phyloP scores from a whole-genome alignment of 2,113 vertebrate species.

The Cichladusa arquata region DNA sequence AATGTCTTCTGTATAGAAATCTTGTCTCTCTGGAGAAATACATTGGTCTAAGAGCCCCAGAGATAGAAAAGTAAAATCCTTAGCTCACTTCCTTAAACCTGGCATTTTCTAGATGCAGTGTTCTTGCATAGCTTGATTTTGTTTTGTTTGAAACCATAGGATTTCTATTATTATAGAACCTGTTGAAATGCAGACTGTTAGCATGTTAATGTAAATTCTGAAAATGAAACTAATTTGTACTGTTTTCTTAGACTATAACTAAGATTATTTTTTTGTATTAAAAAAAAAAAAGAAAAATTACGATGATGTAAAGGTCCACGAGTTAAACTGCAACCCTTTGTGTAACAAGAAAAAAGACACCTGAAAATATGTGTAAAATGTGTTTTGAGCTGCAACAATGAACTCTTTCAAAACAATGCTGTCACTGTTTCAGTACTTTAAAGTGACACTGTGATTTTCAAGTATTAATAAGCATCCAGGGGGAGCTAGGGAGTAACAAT shows the following conservation, averaged over 20 bases:
- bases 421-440: slow-evolving; percentile 47
- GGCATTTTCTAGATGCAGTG: background rate
- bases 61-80: slow-evolving; percentile 10
- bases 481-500: slow-evolving; percentile 77
- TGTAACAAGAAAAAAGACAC: background rate
- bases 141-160: background rate
- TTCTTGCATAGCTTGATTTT: slow-evolving; percentile 8
- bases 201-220: background rate
- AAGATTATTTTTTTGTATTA: background rate
- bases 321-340: background rate
- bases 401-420: slow-evolving; percentile 62
- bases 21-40: background rate
- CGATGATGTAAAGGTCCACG: background rate
- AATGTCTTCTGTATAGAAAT: background rate
- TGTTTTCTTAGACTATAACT: background rate
- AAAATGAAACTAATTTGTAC: slow-evolving; percentile 13
- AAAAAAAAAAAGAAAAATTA: background rate
- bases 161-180: background rate
- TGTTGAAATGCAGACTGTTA: slow-evolving; percentile 8
- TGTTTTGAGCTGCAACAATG: background rate
- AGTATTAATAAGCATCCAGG: slow-evolving; percentile 68
- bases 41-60: background rate
- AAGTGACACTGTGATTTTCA: slow-evolving; percentile 51
- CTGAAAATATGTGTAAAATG: background rate
- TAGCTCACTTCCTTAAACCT: slow-evolving; percentile 22